These are phyloP conservation scores for Aporrectodea caliginosa DNA, from an alignment of 1,140 invertebrate species.

Conservation along the genomic window DNA sequence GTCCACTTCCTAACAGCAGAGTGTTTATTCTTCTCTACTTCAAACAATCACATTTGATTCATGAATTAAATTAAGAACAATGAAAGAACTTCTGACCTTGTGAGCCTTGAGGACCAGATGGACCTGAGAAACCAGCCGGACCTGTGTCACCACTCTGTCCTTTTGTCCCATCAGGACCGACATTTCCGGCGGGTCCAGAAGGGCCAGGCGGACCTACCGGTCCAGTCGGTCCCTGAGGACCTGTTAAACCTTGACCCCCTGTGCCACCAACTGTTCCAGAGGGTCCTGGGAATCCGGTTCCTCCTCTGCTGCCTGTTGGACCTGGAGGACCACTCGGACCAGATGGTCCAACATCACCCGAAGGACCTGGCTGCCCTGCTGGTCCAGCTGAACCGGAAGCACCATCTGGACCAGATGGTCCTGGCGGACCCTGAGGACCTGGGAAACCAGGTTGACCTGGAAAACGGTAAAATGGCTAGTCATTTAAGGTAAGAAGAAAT, in stretches of 20 bases:
- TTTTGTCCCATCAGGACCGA: background rate
- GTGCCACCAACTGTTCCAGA: background rate
- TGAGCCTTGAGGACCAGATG: background rate
- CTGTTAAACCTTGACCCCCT: background rate
- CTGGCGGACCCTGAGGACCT: background rate
- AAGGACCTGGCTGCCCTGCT: background rate
- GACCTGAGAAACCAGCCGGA: background rate
- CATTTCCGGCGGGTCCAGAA: background rate
- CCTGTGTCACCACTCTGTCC: background rate
- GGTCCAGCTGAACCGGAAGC: background rate
- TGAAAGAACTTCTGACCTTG: too few species aligned
- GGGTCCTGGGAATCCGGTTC: background rate
- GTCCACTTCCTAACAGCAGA: too few species aligned
- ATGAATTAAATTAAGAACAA: too few species aligned
- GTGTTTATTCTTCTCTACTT: too few species aligned
- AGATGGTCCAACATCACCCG: background rate
- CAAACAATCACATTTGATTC: too few species aligned
- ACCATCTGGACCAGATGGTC: background rate
- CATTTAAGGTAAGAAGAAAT: too few species aligned
- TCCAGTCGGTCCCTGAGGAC: background rate
- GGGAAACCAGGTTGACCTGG: too few species aligned
- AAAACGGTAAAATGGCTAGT: too few species aligned
- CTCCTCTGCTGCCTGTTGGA: background rate
- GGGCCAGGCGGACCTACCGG: conserved; percentile 5
- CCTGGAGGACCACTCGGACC: background rate